Conservation (phyloP, 2,797 vertebrate species). For the Anomalospiza imberbis region DNA sequence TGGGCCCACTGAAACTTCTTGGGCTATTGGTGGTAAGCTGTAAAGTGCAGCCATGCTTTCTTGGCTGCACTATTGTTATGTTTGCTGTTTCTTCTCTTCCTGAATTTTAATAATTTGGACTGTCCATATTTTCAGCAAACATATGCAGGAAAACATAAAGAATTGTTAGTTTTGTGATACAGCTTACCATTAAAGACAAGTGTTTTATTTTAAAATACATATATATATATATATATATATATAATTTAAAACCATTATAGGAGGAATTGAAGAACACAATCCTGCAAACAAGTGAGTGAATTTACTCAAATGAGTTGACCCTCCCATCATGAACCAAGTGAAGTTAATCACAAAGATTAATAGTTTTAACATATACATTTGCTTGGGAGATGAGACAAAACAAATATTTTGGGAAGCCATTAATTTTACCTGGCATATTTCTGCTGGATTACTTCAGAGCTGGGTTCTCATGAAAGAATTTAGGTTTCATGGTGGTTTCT, state of each 20-base stretch:
- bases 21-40: neutral
- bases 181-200: neutral
- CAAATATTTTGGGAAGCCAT: neutral
- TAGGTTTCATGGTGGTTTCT: neutral
- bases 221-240: no score
- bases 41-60: neutral
- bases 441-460: neutral
- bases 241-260: neutral
- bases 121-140: neutral
- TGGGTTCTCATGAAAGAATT: neutral
- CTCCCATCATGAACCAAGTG: neutral
- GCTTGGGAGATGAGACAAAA: conserved; percentile 2
- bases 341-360: neutral
- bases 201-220: neutral
- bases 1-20: conserved; percentile 19
- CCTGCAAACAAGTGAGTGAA: neutral
- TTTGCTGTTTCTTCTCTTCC: neutral
- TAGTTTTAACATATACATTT: neutral
- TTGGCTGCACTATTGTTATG: neutral
- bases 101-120: neutral
- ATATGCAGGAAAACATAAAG: neutral
- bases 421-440: neutral
- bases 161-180: neutral
- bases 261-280: neutral
- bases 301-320: neutral